Evolutionary conservation across 2,797 vertebrate species (phyloP).

Genomic region (Acanthis flammea): DNA sequence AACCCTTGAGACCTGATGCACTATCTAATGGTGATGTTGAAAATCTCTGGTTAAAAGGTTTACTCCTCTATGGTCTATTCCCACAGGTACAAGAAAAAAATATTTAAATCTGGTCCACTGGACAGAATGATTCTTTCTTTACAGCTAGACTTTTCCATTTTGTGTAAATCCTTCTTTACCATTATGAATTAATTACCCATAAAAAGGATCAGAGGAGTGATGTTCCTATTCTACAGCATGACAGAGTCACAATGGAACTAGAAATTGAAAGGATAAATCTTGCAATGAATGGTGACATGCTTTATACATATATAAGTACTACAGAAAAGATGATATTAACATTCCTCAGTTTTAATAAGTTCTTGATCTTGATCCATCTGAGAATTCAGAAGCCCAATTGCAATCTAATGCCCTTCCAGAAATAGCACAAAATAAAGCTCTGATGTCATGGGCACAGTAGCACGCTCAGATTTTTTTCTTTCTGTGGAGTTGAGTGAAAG

Average conservation of each 20-base stretch:
- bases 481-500: not conserved
- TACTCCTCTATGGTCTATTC: not conserved
- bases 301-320: slow-evolving; percentile 31
- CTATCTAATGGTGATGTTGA: not conserved
- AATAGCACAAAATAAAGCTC: slow-evolving; percentile 24
- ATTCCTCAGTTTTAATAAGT: slow-evolving; percentile 30
- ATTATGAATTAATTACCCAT: slow-evolving; percentile 68
- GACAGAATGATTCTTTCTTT: slow-evolving; percentile 40
- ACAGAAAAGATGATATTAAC: slow-evolving; percentile 22
- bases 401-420: slow-evolving; percentile 14
- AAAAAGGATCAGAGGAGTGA: slow-evolving; percentile 58
- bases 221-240: slow-evolving; percentile 61
- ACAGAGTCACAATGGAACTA: slow-evolving; percentile 41
- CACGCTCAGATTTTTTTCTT: not conserved
- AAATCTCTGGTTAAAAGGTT: not conserved
- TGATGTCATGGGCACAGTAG: not conserved
- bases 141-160: slow-evolving; percentile 34
- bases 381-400: slow-evolving; percentile 12
- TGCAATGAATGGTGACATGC: slow-evolving; percentile 54
- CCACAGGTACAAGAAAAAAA: slow-evolving; percentile 16
- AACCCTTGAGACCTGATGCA: not conserved
- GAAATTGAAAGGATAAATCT: slow-evolving; percentile 75
- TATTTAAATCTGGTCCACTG: slow-evolving; percentile 23
- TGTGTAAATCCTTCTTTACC: slow-evolving; percentile 64
- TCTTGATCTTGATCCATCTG: slow-evolving; percentile 7